Percentiles rank a stretch among this genome's conserved stretches.
These are phyloP conservation scores for Brachyrhaphis roseni DNA, from an alignment of 2,797 vertebrate species.

Conservation along the genomic window DNA sequence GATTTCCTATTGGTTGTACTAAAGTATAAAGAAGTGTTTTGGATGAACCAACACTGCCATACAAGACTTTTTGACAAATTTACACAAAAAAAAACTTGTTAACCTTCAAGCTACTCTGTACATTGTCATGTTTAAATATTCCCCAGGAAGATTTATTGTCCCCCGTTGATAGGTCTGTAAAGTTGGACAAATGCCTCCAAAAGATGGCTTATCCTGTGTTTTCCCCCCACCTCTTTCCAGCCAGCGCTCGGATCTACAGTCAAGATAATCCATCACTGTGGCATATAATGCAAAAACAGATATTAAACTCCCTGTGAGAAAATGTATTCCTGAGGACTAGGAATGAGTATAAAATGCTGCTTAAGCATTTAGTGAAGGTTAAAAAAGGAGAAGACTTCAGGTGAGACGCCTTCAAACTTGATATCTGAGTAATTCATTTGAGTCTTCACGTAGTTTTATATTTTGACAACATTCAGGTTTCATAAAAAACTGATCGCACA, in stretches of 20 bases:
- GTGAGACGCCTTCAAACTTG: slow-evolving; percentile 42
- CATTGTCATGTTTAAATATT: slow-evolving; percentile 77
- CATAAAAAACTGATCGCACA: slow-evolving; percentile 4
- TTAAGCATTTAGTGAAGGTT: slow-evolving; percentile 77
- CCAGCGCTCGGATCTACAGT: slow-evolving; percentile 75
- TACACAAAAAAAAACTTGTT: slow-evolving; percentile 62
- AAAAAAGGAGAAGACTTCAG: slow-evolving; percentile 59
- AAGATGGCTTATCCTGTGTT: slow-evolving; percentile 46
- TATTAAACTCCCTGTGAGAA: slow-evolving; percentile 76
- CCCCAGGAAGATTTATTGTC: slow-evolving; percentile 79
- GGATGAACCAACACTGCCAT: slow-evolving; percentile 50
- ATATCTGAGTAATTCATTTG: slow-evolving; percentile 38
- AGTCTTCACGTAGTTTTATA: slow-evolving; percentile 25
- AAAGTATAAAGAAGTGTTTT: slow-evolving; percentile 25
- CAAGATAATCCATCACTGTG: slow-evolving; percentile 81
- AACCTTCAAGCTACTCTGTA: slow-evolving; percentile 76
- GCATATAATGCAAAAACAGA: slow-evolving; percentile 77
- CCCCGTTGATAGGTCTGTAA: slow-evolving; percentile 53
- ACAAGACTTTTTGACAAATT: slow-evolving; percentile 67
- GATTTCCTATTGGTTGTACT: not conserved
- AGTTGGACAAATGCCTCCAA: slow-evolving; percentile 65
- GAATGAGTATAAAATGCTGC: slow-evolving; percentile 74
- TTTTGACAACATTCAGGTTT: slow-evolving; percentile 4
- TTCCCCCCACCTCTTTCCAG: slow-evolving; percentile 45
- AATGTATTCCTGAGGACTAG: slow-evolving; percentile 66